These are phyloP conservation scores for Fringilla coelebs DNA, from an alignment of 2,797 vertebrate species.

Conservation along the genomic window DNA sequence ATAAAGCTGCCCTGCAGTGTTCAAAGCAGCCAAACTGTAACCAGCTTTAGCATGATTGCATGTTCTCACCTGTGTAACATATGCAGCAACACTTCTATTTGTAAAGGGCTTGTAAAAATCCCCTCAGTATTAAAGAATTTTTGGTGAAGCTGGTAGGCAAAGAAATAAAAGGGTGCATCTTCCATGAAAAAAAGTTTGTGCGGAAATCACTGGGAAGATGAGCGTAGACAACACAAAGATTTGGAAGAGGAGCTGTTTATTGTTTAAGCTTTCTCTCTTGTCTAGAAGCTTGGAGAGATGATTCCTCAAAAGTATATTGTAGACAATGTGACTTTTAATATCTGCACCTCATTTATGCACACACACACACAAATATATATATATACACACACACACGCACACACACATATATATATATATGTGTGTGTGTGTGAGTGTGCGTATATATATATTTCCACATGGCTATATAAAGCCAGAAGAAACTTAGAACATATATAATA, in stretches of 20 bases:
- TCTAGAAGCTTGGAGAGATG: neutral
- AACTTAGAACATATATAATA: neutral
- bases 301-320: neutral
- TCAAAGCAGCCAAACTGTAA: neutral
- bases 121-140: neutral
- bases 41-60: neutral
- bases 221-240: neutral
- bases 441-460: neutral
- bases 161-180: neutral
- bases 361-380: neutral
- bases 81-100: neutral
- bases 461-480: neutral
- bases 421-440: neutral
- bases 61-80: neutral
- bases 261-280: neutral
- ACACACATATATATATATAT: neutral
- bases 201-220: neutral
- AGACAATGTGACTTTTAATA: neutral
- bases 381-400: accelerated
- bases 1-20: neutral
- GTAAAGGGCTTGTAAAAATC: neutral
- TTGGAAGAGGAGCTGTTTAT: neutral
- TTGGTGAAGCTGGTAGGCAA: neutral
- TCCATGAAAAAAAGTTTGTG: neutral
- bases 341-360: neutral